phyloP scores from a whole-genome alignment of 2,888 invertebrate genomes.

The Pandemis corylana region DNA sequence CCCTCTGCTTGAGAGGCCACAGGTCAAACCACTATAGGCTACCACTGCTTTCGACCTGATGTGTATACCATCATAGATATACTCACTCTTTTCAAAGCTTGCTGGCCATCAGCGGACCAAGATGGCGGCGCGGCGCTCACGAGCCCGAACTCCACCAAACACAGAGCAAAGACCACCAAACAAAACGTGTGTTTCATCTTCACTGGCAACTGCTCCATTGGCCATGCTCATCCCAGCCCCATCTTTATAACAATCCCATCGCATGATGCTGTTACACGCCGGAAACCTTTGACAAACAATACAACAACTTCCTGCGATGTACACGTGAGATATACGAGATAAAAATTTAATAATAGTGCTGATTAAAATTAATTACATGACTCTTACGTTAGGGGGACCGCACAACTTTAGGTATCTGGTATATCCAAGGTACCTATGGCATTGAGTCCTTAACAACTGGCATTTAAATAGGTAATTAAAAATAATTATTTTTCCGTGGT shows the following conservation, averaged over 20 bases:
- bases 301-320: conserved; percentile 74
- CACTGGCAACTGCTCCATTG: conserved; percentile 58
- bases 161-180: conserved; percentile 62
- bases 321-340: conserved; percentile 64
- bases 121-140: conserved; percentile 49
- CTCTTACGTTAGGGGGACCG: conserved; percentile 26
- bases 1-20: too few relatives aligned
- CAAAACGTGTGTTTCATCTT: conserved; percentile 69
- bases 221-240: conserved; percentile 40
- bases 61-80: background rate
- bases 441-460: background rate
- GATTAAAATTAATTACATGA: conserved; percentile 54
- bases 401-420: background rate
- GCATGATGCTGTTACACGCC: conserved; percentile 59
- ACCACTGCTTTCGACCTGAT: too few relatives aligned
- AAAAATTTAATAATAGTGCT: conserved; percentile 60
- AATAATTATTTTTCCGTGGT: too few relatives aligned
- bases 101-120: conserved; percentile 42
- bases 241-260: conserved; percentile 63
- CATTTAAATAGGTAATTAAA: too few relatives aligned
- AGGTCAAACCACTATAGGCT: too few relatives aligned
- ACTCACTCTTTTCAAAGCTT: conserved; percentile 60
- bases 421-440: background rate
- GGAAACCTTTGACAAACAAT: conserved; percentile 76
- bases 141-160: conserved; percentile 49